Base-by-base conservation (phyloP, 1,140 invertebrate genomes). In the Drosophila littoralis region DNA sequence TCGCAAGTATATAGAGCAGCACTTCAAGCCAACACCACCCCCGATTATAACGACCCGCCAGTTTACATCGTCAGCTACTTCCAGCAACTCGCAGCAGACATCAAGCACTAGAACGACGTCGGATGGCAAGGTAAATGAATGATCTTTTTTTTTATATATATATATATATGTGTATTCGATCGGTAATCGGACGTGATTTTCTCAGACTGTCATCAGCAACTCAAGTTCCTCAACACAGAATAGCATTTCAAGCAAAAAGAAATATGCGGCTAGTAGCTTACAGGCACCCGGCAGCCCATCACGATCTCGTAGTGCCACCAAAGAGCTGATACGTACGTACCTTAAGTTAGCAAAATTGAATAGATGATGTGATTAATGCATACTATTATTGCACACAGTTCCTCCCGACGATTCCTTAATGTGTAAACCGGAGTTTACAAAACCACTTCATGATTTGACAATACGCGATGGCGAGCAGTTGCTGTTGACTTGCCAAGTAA, bases 241-340 rank as follows among this genome's bases (percentile, higher is more conserved):
- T 57, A 79, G 75, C 74, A 77, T 75, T 76, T 74, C 81, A 52
- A 54, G 57, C 42, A 91, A 93, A 88, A 91, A 92, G 35, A 97
- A 97, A 93, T 97, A 97, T 85, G 98, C 98, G 75, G 96, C 96
- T 46, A 95, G 95, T 90, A 93, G 95, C 15, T 77, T 92, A 51
- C 96, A 96, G 79, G 94, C 96, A 7, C 94, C 95, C 8, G 95
- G 95, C 43, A 96, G 95, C 93, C 93, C 96, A 93, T 96, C 89
- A 2, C 94, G 97, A 92, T 98, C 97, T 9, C 95, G 97, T 76
- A 98, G 96, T 91, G 94, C 97, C 17, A 98, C 97, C 0, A 98
- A 98, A 93, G 97, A 98, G 93, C 93, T 98, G 71, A 95, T 97
- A 89, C 93, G 97, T 97, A 94, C 94, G 96, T 94, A 10, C 9